Base-by-base conservation (phyloP, 2,113 vertebrate species). In the Catharus fuscescens region DNA sequence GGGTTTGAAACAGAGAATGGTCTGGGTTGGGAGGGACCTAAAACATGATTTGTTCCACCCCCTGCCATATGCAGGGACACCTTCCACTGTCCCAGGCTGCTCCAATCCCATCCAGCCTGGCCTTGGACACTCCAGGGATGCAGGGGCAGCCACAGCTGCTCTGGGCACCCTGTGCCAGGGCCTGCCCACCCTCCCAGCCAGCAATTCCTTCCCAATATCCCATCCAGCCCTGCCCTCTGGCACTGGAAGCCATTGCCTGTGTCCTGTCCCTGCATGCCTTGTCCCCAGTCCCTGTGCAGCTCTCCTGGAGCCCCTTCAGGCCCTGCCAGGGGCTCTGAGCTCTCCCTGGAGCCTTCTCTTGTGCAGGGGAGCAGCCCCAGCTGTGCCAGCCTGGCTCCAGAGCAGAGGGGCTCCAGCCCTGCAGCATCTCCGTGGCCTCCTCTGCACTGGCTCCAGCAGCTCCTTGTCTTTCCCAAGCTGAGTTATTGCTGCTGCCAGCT, bases 11-110 rank as follows among this genome's bases (percentile, higher is more conserved):
- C n/a, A 31, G 2, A 9, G 25, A 19, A 32, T 2, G 12, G 26
- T 53, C 61, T 64, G 45, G 4, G 7, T 18, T 1, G 28, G 36
- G 8, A 69, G 26, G 6, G 17, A 62, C 17, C 14, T 28, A 52
- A 52, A 52, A 28, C 23, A 48, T 48, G 3, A 31, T 29, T 18
- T 11, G 1, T 20, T 2, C 15, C 44, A 28, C 1, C 6, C 5
- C 5, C 45, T 24, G 34, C 40, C 3, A 3, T 0, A 1, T 34
- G 26, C 70, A 92, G 53, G 40, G 57, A 26, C 28, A 10, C 1
- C 47, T 77, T 1, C 40, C 19, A 14, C 26, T 0, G 0, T 4
- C 10, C 0, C 38, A 70, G 24, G 9, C 0, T 24, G 10, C 45
- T 76, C 61, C 76, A 4, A 59, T 29, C 25, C 36, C 0, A 0